These are phyloP conservation scores for Pseudochromis fuscus DNA, from an alignment of 2,797 vertebrate genomes.

Conservation along the genomic window DNA sequence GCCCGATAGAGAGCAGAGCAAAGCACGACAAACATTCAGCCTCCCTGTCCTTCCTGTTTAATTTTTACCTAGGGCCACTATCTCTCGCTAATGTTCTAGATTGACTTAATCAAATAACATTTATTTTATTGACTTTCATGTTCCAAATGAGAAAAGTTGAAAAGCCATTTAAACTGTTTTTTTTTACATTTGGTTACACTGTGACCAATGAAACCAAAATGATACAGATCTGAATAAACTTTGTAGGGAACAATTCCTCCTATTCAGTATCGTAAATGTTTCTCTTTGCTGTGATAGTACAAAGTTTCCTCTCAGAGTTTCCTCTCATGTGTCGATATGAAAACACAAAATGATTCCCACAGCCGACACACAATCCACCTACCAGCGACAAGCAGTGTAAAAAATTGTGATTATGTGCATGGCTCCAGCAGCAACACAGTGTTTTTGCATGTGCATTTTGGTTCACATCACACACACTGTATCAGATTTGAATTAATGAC, in stretches of 20 bases:
- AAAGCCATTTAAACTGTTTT: background rate
- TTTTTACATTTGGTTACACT: background rate
- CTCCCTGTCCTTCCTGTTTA: background rate
- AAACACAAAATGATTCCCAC: background rate
- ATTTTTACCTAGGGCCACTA: background rate
- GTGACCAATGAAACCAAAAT: no score
- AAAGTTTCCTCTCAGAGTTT: constrained; percentile 2
- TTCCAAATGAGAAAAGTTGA: background rate
- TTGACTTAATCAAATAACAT: background rate
- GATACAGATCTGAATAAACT: background rate
- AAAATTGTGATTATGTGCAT: no score
- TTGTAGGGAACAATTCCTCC: background rate
- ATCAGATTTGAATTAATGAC: background rate
- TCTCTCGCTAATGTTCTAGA: background rate
- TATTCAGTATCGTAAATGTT: background rate
- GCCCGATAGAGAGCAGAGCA: constrained; percentile 13
- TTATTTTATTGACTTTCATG: background rate
- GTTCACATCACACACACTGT: background rate
- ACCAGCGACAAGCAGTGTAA: no score
- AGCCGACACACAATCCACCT: no score
- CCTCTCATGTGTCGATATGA: no score
- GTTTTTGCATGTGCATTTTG: background rate
- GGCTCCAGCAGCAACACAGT: no score
- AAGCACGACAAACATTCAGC: constrained; percentile 16
- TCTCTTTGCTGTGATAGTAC: background rate